Base-by-base conservation (phyloP, 2,888 invertebrate species). In the Andrena camellia region DNA sequence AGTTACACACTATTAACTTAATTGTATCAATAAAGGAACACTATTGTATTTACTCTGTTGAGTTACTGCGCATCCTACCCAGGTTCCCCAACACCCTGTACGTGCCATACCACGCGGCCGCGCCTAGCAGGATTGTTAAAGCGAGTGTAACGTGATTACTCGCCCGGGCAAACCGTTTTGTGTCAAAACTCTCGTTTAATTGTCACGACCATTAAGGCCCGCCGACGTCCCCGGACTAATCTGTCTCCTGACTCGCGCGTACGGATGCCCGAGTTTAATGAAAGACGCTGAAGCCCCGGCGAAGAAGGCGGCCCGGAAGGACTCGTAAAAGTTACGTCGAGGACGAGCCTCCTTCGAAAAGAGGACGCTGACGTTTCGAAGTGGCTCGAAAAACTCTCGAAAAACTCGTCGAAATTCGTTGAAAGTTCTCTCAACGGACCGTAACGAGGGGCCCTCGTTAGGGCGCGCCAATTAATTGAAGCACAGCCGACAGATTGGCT, bases 361-460 rank as follows among this genome's bases (percentile, higher is more conserved):
- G 23, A 26, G 57, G 57, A 57, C 23, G 3, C 57, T 23, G 4
- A 4, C 20, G 57, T 26, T 35, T 54, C 57, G 8, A 20, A 29
- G 54, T 13, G n/a, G 57, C 33, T 33, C 31, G 72, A 42, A 77
- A 72, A 69, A 60, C 80, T 62, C 69, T 57, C 48, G 81, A 54
- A 42, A 42, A 4, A 0, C 42, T 42, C 42, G 42, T 57, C 26
- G 10, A 73, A 73, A 78, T 78, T 63, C 62, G 62, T 52, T 57
- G 63, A n/a, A 72, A 69, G 57, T 75, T 82, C 66, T 20, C n/a
- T 29, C 60, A 33, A 63, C 52, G 59, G 63, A 17, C 52, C 50
- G 42, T 83, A 83, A 84, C 79, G 84, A 84, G 72, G 75, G 54
- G 75, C 60, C 29, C 75, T 72, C 78, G 75, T 84, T 83, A 83